Evolutionary conservation across 2,113 vertebrate species (phyloP).

Genomic region (Myotis yumanensis): DNA sequence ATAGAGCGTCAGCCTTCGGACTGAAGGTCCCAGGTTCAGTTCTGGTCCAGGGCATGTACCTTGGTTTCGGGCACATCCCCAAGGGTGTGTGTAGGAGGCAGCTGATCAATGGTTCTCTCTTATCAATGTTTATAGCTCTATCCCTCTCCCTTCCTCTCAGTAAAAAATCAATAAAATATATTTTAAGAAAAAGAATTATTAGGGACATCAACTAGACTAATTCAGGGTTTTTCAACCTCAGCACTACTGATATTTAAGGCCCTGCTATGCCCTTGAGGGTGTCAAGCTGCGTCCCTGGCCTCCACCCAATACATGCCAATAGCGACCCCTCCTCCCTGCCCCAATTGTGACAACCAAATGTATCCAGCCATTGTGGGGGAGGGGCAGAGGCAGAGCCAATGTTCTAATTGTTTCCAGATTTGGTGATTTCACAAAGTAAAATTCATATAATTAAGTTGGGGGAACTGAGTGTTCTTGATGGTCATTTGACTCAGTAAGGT

Average conservation of each 20-base stretch:
- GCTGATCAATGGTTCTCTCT: too few species aligned
- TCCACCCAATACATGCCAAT: neutral
- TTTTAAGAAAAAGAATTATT: too few species aligned
- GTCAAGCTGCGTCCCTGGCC: neutral
- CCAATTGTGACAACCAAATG: neutral
- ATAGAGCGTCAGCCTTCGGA: too few species aligned
- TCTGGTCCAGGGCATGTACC: too few species aligned
- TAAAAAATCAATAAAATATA: too few species aligned
- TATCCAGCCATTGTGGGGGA: neutral
- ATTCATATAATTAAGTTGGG: neutral
- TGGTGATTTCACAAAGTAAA: neutral
- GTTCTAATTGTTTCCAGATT: neutral
- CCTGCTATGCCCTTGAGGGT: neutral
- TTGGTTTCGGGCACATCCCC: too few species aligned
- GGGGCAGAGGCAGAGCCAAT: neutral
- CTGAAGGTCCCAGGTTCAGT: too few species aligned
- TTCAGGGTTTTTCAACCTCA: neutral
- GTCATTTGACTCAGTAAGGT: neutral
- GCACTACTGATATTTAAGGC: neutral
- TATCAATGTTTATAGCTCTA: too few species aligned
- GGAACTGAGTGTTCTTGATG: neutral
- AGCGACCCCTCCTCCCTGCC: too few species aligned
- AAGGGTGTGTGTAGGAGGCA: too few species aligned
- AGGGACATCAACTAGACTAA: too few species aligned
- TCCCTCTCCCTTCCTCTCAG: too few species aligned